Percentiles rank a stretch among this genome's conserved stretches.
These are phyloP conservation scores for Tryphoninae sp. DNA, from an alignment of 2,888 invertebrate genomes.

Conservation along the genomic window DNA sequence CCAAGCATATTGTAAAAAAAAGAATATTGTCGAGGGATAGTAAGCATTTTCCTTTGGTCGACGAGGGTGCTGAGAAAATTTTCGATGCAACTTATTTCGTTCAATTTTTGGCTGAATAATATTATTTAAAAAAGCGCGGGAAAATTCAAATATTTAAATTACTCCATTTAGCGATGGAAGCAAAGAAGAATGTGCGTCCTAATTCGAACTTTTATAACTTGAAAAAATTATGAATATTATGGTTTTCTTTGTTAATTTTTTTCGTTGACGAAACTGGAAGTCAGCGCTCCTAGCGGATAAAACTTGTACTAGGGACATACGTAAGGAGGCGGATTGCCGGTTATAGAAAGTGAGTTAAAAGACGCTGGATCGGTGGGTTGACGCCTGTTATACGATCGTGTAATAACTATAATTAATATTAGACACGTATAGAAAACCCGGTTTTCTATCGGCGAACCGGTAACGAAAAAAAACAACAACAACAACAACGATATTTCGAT, in stretches of 20 bases:
- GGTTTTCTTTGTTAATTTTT: not conserved
- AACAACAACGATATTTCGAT: conserved; percentile 27
- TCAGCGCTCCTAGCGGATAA: conserved; percentile 14
- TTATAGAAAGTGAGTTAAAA: conserved; percentile 58
- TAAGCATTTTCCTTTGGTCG: conserved; percentile 15
- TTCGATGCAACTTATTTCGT: conserved; percentile 6
- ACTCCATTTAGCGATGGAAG: not conserved
- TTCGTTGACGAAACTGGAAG: not conserved
- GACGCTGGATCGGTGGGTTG: conserved; percentile 39
- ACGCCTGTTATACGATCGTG: conserved; percentile 50
- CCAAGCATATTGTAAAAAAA: conserved; percentile 60
- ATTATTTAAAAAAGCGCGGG: not conserved
- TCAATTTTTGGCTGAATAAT: not conserved
- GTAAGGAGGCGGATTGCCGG: conserved; percentile 23
- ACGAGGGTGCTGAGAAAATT: not conserved
- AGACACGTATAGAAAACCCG: conserved; percentile 25
- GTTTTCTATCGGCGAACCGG: conserved; percentile 41
- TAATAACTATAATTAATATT: conserved; percentile 63
- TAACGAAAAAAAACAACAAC: not conserved
- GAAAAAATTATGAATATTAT: conserved; percentile 1
- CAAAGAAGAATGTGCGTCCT: not conserved
- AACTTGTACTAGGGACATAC: not conserved
- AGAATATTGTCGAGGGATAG: not conserved
- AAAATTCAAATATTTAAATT: conserved; percentile 7
- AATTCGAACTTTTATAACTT: conserved; percentile 17